Evolutionary conservation across 2,888 invertebrate genomes (phyloP).

Genomic region (Allophyes oxyacanthae): DNA sequence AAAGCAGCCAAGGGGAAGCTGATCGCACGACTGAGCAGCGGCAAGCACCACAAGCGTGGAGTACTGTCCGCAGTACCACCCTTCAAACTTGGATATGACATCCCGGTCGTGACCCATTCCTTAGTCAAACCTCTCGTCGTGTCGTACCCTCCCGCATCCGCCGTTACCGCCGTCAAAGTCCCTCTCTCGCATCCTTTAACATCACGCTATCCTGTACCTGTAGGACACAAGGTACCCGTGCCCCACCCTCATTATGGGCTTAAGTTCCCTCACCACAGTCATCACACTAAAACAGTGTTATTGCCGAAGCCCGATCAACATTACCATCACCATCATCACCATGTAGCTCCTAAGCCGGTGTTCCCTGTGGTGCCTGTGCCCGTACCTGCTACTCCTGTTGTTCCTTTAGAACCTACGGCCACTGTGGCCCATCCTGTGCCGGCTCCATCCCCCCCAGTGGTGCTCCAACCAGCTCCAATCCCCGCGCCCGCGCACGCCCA

Average conservation of each 20-base stretch:
- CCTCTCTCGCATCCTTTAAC: conserved; percentile 75
- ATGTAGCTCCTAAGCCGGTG: conserved; percentile 75
- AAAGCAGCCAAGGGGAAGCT: conserved; percentile 73
- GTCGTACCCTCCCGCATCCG: conserved; percentile 82
- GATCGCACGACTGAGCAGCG: conserved; percentile 67
- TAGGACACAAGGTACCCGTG: conserved; percentile 76
- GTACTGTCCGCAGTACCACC: conserved; percentile 80
- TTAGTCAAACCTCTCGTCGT: conserved; percentile 84
- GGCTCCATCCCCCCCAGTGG: conserved; percentile 65
- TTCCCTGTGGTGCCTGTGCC: conserved; percentile 71
- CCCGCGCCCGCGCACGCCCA: conserved; percentile 62
- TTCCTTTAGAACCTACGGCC: conserved; percentile 67
- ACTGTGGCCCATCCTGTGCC: conserved; percentile 71
- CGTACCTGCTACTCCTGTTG: conserved; percentile 64
- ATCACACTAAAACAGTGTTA: conserved; percentile 71
- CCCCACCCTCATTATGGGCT: conserved; percentile 80
- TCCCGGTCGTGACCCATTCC: conserved; percentile 84
- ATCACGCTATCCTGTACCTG: conserved; percentile 73
- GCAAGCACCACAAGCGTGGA: conserved; percentile 82
- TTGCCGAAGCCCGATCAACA: conserved; percentile 75
- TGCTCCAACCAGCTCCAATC: conserved; percentile 59
- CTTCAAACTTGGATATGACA: conserved; percentile 85
- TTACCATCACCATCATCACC: conserved; percentile 84
- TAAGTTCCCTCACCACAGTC: conserved; percentile 76
- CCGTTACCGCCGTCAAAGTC: conserved; percentile 82